Conservation (phyloP, 2,888 invertebrate genomes). For the Monochamus alternatus region DNA sequence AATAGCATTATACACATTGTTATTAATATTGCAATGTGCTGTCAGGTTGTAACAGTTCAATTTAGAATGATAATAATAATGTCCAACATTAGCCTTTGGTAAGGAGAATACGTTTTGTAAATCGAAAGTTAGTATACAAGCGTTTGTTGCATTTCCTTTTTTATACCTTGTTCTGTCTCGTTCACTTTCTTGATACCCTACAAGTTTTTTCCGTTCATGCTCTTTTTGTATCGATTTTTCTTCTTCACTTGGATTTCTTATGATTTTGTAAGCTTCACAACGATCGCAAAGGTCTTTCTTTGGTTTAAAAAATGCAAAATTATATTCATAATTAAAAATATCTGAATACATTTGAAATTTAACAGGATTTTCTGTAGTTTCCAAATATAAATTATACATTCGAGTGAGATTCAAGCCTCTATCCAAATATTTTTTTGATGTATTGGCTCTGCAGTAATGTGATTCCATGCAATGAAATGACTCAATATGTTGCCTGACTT, state of each 20-base stretch:
- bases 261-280: conserved; percentile 1
- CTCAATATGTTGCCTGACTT: background rate
- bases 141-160: too few species aligned
- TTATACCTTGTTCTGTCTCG: conserved; percentile 9
- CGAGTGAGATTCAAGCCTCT: background rate
- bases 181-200: conserved; percentile 24
- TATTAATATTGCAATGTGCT: background rate
- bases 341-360: too few species aligned
- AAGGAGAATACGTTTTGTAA: conserved; percentile 10
- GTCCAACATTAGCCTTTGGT: background rate
- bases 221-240: conserved; percentile 18
- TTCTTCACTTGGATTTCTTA: conserved; percentile 13
- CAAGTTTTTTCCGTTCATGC: conserved; percentile 13
- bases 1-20: background rate
- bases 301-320: too few species aligned
- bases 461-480: too few species aligned
- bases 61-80: background rate
- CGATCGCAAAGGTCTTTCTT: too few species aligned
- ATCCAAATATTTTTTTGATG: too few species aligned
- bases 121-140: background rate
- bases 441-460: too few species aligned
- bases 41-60: background rate
- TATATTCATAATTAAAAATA: too few species aligned
- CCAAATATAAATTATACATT: conserved; percentile 1
- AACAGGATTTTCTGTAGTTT: background rate